phyloP scores from a whole-genome alignment of 2,888 invertebrate genomes.

The Incurvaria masculella region DNA sequence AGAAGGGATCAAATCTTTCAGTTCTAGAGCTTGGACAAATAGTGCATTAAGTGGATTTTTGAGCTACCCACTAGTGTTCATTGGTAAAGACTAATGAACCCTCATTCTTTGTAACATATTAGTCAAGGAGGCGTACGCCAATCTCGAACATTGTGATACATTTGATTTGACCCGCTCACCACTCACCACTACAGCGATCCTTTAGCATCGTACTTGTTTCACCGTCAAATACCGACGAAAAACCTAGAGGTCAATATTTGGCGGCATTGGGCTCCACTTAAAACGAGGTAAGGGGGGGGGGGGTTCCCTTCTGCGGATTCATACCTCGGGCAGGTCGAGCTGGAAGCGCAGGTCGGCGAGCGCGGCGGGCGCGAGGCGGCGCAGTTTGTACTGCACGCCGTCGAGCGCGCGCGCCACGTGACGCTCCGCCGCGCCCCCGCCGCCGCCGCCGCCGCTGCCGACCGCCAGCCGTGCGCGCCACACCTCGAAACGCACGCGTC shows the following conservation, averaged over 20 bases:
- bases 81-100: too few relatives aligned
- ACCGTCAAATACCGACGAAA: neutral
- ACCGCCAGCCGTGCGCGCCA: conserved; percentile 36
- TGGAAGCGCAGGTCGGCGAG: conserved; percentile 78
- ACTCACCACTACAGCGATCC: neutral
- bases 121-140: too few relatives aligned
- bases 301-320: too few relatives aligned
- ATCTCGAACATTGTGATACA: too few relatives aligned
- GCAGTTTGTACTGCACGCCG: conserved; percentile 84
- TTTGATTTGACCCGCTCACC: too few relatives aligned
- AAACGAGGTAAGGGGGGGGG: too few relatives aligned
- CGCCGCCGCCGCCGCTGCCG: conserved; percentile 15
- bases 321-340: conserved; percentile 81
- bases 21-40: too few relatives aligned
- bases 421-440: conserved; percentile 24
- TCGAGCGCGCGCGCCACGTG: conserved; percentile 55
- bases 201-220: neutral
- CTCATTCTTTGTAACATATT: too few relatives aligned
- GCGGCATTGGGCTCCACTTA: neutral
- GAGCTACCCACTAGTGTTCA: too few relatives aligned
- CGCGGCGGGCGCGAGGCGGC: conserved; percentile 84
- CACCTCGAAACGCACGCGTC: conserved; percentile 33
- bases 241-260: neutral
- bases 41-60: too few relatives aligned
- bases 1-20: too few relatives aligned